Conservation (phyloP, 2,888 invertebrate species). For the Andrena trimmerana region DNA sequence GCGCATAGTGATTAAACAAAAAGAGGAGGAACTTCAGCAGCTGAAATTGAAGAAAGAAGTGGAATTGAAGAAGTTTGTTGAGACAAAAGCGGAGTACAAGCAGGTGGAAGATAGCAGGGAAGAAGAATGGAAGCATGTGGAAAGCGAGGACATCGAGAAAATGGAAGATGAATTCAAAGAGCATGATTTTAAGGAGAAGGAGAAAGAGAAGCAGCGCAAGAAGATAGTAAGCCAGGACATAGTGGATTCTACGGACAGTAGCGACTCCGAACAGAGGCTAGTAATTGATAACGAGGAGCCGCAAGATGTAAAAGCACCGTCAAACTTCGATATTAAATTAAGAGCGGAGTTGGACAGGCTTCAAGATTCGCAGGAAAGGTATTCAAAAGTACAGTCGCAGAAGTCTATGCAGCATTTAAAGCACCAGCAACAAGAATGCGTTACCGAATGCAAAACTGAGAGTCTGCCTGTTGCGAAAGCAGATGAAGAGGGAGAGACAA, state of each 20-base stretch:
- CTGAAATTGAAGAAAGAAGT: slow-evolving; percentile 74
- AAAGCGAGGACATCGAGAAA: slow-evolving; percentile 64
- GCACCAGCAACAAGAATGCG: slow-evolving; percentile 71
- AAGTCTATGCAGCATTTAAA: slow-evolving; percentile 67
- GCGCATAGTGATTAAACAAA: slow-evolving; percentile 70
- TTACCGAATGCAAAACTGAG: slow-evolving; percentile 67
- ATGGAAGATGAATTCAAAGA: slow-evolving; percentile 70
- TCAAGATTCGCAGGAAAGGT: slow-evolving; percentile 71
- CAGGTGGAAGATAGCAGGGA: slow-evolving; percentile 62
- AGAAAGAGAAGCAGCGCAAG: slow-evolving; percentile 77
- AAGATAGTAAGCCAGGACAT: slow-evolving; percentile 84
- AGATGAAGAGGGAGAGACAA: slow-evolving; percentile 88
- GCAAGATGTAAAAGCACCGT: slow-evolving; percentile 64
- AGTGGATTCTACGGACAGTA: slow-evolving; percentile 88
- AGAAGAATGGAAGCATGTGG: slow-evolving; percentile 71
- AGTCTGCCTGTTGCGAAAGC: slow-evolving; percentile 75
- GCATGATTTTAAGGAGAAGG: slow-evolving; percentile 73
- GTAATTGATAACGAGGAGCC: slow-evolving; percentile 86
- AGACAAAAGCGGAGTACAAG: slow-evolving; percentile 75
- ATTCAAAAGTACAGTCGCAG: slow-evolving; percentile 44
- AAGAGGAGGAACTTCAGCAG: slow-evolving; percentile 73
- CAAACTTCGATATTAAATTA: slow-evolving; percentile 77
- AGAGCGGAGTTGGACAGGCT: slow-evolving; percentile 74
- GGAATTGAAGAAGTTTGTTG: slow-evolving; percentile 75
- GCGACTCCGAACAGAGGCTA: slow-evolving; percentile 88